Conservation (phyloP, 1,140 invertebrate genomes). For the Asobara japonica region DNA sequence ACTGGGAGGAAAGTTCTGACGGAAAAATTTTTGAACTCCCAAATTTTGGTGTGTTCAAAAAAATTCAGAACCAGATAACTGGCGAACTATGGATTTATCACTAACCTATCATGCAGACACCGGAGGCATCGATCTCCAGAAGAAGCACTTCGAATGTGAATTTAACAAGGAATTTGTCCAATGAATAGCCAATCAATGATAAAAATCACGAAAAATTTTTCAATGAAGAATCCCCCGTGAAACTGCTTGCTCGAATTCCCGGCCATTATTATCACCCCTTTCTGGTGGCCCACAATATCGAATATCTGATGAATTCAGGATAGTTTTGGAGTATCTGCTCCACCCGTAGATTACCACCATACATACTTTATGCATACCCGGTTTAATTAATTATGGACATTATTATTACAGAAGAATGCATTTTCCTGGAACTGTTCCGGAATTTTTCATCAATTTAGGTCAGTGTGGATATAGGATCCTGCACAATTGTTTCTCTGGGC, state of each 20-base stretch:
- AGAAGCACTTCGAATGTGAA: no score
- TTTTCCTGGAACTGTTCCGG: background rate
- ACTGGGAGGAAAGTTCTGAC: no score
- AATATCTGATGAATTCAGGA: conserved; percentile 12
- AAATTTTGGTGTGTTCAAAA: no score
- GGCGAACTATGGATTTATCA: no score
- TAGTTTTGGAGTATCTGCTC: conserved; percentile 5
- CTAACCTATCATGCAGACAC: no score
- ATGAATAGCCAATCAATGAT: background rate
- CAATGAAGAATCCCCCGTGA: background rate
- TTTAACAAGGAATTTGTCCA: background rate
- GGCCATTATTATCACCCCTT: conserved; percentile 9
- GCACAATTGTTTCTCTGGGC: no score
- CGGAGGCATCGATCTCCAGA: no score
- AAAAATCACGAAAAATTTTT: no score
- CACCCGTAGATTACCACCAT: background rate
- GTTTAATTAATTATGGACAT: conserved; percentile 6
- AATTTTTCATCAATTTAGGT: background rate
- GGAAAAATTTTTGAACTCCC: no score
- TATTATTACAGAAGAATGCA: background rate
- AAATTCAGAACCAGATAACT: no score
- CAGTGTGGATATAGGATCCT: no score
- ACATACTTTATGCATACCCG: background rate
- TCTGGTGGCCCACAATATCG: background rate
- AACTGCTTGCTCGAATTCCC: background rate